Base-by-base conservation (phyloP, 2,797 vertebrate species). In the Helicolenus hilgendorfi region DNA sequence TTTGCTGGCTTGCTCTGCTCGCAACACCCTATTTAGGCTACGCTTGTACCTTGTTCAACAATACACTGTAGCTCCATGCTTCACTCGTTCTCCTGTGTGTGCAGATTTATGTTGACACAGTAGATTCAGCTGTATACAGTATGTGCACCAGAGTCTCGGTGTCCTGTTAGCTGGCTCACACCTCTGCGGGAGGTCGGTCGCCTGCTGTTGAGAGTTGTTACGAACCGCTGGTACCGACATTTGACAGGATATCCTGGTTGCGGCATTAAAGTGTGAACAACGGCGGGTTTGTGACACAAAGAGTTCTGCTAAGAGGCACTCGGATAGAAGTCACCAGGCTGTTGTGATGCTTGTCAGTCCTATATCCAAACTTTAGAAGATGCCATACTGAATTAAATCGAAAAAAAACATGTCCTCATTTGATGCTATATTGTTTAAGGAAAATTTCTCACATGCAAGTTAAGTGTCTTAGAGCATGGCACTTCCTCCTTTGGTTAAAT, bases 171-270 rank as follows among this genome's bases (percentile, higher is more conserved):
- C 13, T 0, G 11, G 55, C 56, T 63, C 36, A 20, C 11, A 11
- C 45, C 67, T 81, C 64, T 29, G 86, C 45, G 0, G 70, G 80
- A 33, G 81, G 71, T 81, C 5, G 27, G 14, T 56, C 63, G 27
- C 14, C 77, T 90, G 89, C 84, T 86, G 78, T 9, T 73, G 83
- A 63, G 80, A 85, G 86, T 72, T 81, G 77, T 75, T 72, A 55
- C 3, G 24, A 84, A 71, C 29, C 67, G 79, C 56, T 80, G 71
- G 75, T 82, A 68, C 58, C 75, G 78, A 83, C 78, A 22, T 92
- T 93, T 89, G 91, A 97, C 97, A 97, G 97, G 97, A 98, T 97
- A 96, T 98, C 97, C 97, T 97, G 96, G 77, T 95, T 96, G 84
- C 85, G 72, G 86, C 78, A 82, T 88, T 56, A 72, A 33, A 73